Percentiles rank a stretch among this genome's conserved stretches.
Conservation (phyloP, 1,140 invertebrate species). For the Wiebesia pumilae region DNA sequence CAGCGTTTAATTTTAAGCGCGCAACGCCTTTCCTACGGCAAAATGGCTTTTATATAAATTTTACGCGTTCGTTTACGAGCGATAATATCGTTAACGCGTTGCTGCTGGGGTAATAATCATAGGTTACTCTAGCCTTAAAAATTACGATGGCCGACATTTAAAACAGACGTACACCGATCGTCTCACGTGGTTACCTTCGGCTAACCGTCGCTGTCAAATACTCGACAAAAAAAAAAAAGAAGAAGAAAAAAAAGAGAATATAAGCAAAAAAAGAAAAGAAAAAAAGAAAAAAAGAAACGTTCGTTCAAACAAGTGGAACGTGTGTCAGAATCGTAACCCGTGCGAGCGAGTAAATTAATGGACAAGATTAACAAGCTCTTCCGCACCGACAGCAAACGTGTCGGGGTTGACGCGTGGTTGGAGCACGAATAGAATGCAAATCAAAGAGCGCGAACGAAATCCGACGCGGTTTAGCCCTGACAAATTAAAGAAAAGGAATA, state of each 20-base stretch:
- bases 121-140: no score
- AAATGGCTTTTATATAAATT: not conserved
- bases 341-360: constrained; percentile 31
- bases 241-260: no score
- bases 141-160: not conserved
- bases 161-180: not conserved
- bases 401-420: constrained; percentile 25
- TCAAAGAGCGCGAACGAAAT: constrained; percentile 34
- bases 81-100: not conserved
- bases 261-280: no score
- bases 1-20: not conserved
- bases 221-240: not conserved
- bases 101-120: no score
- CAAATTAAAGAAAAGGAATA: constrained; percentile 43
- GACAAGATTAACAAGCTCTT: constrained; percentile 35
- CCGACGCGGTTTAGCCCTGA: constrained; percentile 23
- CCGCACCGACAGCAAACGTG: not conserved
- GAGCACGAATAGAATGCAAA: constrained; percentile 30
- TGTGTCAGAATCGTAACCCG: not conserved
- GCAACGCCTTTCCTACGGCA: no score
- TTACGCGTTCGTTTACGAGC: not conserved
- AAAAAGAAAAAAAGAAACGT: no score
- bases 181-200: not conserved
- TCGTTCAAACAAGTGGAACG: constrained; percentile 12
- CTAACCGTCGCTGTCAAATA: not conserved